Evolutionary conservation across 2,113 vertebrate species (phyloP), one percentile per base, ranked within the genome.

Genomic region (Tauraco erythrolophus): DNA sequence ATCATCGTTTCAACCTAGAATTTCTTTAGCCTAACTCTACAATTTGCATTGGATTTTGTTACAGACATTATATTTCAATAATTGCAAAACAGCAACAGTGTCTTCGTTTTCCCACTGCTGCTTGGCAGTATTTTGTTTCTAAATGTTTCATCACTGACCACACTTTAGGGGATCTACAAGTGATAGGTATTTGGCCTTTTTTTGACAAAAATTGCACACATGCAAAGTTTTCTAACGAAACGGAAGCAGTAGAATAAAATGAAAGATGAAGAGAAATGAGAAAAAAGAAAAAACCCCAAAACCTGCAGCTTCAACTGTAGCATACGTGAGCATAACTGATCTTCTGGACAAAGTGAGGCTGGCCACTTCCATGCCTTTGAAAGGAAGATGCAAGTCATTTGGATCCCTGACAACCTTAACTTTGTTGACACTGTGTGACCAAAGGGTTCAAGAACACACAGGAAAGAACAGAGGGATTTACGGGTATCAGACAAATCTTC

Each of bases 271-370:
- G 18, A 72, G 28, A 61, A 11, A 56, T 48, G 12, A 33, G 7
- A 79, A 74, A 53, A 41, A 71, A 30, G 21, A 23, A 4, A 15
- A 70, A 39, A 0, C 0, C 3, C 6, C 6, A 4, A n/a, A 43
- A 84, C 33, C 14, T 53, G 12, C 2, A 2, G 7, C 48, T 85
- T 27, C 8, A 46, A 16, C 10, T 76, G n/a, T 41, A 88, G n/a
- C 12, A 14, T 14, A 23, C 4, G 16, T 30, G 31, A 61, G 50
- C 41, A 87, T 39, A 76, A 83, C 19, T 9, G 21, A 70, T 43
- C 28, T 48, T 74, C 30, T 10, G 41, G 19, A 39, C 16, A 72
- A 72, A 56, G 45, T 15, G 14, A 89, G 19, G 5, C 6, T 61
- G 33, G 37, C 21, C 31, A 30, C 37, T 65, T 74, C 30, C 53